Conservation (phyloP, 2,797 vertebrate genomes). For the Mormyrus hasselquistii region DNA sequence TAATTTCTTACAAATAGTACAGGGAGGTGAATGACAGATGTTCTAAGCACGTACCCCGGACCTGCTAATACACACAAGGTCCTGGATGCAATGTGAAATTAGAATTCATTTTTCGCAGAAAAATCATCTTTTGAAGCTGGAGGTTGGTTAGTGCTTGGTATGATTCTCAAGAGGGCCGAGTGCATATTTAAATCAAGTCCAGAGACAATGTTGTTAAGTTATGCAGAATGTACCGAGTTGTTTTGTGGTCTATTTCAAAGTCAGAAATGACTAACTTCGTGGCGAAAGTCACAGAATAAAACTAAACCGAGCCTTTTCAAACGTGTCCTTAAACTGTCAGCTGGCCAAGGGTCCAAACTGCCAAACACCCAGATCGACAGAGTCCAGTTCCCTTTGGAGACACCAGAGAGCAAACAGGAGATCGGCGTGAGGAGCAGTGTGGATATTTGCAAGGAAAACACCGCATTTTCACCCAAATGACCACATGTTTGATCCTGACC, state of each 20-base stretch:
- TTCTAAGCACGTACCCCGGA: conserved; percentile 56
- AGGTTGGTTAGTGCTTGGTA: conserved; percentile 25
- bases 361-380: neutral
- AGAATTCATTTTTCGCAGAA: conserved; percentile 57
- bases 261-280: neutral
- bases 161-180: conserved; percentile 25
- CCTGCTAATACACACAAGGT: conserved; percentile 60
- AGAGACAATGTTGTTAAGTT: neutral
- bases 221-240: neutral
- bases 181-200: neutral
- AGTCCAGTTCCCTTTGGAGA: neutral
- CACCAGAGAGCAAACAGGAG: neutral
- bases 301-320: neutral
- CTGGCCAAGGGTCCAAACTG: neutral
- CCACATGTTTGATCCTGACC: neutral
- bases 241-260: neutral
- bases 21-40: conserved; percentile 40
- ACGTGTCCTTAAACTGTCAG: neutral
- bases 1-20: conserved; percentile 20
- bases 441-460: conserved; percentile 3
- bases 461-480: conserved; percentile 2
- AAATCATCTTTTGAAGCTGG: conserved; percentile 44
- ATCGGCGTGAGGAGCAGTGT: neutral
- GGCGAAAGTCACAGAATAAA: neutral
- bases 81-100: conserved; percentile 58